Percentiles rank a stretch among this genome's conserved stretches.
phyloP scores from a whole-genome alignment of 2,888 invertebrate species.

The Tineola bisselliella region DNA sequence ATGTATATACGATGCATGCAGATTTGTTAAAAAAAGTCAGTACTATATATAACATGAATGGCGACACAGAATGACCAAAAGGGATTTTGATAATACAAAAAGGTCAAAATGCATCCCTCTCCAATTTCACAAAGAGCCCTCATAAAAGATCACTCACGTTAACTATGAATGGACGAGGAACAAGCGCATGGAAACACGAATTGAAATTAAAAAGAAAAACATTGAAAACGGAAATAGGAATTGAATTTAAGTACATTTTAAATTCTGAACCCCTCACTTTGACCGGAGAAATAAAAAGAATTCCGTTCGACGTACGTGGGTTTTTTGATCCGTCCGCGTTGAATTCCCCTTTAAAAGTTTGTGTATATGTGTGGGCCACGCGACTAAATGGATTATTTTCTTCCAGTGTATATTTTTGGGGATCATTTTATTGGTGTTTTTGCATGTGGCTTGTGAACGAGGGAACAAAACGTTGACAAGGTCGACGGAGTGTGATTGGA shows the following conservation, averaged over 20 bases:
- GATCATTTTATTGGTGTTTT: conserved; percentile 12
- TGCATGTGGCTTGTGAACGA: conserved; percentile 19
- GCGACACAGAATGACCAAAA: background rate
- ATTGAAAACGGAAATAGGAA: conserved; percentile 55
- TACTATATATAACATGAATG: background rate
- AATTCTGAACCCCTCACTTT: conserved; percentile 53
- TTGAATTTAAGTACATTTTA: conserved; percentile 66
- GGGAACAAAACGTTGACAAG: conserved; percentile 66
- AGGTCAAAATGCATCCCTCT: conserved; percentile 22
- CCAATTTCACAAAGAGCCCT: conserved; percentile 61
- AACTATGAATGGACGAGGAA: conserved; percentile 62
- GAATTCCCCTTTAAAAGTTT: conserved; percentile 48
- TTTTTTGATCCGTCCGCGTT: conserved; percentile 53
- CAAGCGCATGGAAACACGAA: conserved; percentile 46
- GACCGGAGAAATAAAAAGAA: conserved; percentile 61
- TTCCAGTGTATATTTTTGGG: conserved; percentile 47
- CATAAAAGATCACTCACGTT: conserved; percentile 64
- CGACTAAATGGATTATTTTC: conserved; percentile 68
- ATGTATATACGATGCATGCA: too few species aligned
- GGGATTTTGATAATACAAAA: conserved; percentile 5
- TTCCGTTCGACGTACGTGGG: conserved; percentile 45
- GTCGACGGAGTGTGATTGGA: conserved; percentile 58
- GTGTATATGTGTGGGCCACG: conserved; percentile 50
- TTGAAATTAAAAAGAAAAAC: conserved; percentile 59
- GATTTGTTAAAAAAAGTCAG: background rate